Evolutionary conservation across 2,888 invertebrate species (phyloP), one percentile per base, ranked within the genome.

Genomic region (Drosophila testacea): DNA sequence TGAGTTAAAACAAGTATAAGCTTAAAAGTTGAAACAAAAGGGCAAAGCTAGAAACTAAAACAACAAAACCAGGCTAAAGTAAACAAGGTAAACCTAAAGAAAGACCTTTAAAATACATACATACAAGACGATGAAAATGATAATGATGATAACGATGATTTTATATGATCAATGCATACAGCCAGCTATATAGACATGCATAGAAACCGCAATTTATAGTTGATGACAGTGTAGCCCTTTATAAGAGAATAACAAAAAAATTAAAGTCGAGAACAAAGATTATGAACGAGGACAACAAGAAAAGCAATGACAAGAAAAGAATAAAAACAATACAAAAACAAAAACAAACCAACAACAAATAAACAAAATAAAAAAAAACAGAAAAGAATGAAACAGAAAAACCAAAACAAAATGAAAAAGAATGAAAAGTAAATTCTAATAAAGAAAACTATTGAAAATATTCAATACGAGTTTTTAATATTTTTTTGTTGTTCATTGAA

Each of bases 371-470:
- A 77, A 71, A 71, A 79, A 78, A 69, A 80, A 69, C 78, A 76
- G 81, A 81, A 89, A 90, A 87, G 85, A 81, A 69, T 71, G 67
- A 84, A 71, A 76, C 70, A 62, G 62, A 55, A 60, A 79, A 76
- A 79, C 71, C 72, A 69, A 59, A 69, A 65, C 65, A 77, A 63
- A 52, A 79, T 48, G 47, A 86, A 79, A 73, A 77, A 69, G 78
- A 79, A 80, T 69, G 81, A 80, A 90, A 90, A 88, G 86, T 90
- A 89, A 90, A 91, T 90, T 91, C 90, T 89, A 91, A 91, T 89
- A 90, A 90, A 90, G 87, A 91, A 91, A 90, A 91, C 89, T 90
- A 91, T 88, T 90, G 84, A 91, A 90, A 89, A 90, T 86, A 79
- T 71, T 80, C 68, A 60, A 41, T 39, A 59, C 46, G 50, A 77